Percentiles rank a stretch among this genome's conserved stretches.
These are phyloP conservation scores for Cromileptes altivelis DNA, from an alignment of 2,113 vertebrate species.

Conservation along the genomic window DNA sequence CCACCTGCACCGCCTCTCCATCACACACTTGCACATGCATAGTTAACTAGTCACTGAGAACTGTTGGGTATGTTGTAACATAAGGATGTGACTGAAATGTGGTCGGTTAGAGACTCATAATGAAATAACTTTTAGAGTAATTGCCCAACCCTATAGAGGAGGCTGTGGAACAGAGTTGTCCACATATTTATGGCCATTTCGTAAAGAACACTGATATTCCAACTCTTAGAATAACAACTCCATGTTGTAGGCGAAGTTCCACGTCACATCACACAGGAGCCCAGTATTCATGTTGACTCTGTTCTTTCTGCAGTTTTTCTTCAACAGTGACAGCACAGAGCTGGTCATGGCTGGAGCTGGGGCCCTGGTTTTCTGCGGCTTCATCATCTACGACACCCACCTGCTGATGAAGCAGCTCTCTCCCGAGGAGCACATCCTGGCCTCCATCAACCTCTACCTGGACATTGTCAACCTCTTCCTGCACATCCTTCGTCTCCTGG, in stretches of 20 bases:
- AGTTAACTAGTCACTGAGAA: too few relatives aligned
- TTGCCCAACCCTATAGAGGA: not conserved
- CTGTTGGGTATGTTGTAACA: too few relatives aligned
- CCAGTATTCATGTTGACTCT: not conserved
- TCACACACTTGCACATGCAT: too few relatives aligned
- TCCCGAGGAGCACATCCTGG: slow-evolving; percentile 95
- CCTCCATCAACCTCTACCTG: slow-evolving; percentile 95
- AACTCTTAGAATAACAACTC: not conserved
- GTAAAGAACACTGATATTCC: not conserved
- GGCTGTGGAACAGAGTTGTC: not conserved
- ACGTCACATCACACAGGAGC: not conserved
- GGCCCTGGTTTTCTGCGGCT: slow-evolving; percentile 95
- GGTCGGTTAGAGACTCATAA: too few relatives aligned
- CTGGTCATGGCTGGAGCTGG: slow-evolving; percentile 88
- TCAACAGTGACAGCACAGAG: slow-evolving; percentile 89
- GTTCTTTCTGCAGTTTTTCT: slow-evolving; percentile 87
- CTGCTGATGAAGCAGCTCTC: slow-evolving; percentile 95
- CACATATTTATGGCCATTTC: not conserved
- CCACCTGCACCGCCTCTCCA: too few relatives aligned
- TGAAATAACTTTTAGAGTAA: too few relatives aligned
- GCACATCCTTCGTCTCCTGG: slow-evolving; percentile 90
- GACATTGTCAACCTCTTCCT: slow-evolving; percentile 97
- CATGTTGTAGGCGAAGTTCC: not conserved
- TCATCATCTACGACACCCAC: slow-evolving; percentile 96
- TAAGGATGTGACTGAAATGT: too few relatives aligned